Evolutionary conservation across 2,888 invertebrate genomes (phyloP), one percentile per base, ranked within the genome.

Genomic region (Drosophila subquinaria): DNA sequence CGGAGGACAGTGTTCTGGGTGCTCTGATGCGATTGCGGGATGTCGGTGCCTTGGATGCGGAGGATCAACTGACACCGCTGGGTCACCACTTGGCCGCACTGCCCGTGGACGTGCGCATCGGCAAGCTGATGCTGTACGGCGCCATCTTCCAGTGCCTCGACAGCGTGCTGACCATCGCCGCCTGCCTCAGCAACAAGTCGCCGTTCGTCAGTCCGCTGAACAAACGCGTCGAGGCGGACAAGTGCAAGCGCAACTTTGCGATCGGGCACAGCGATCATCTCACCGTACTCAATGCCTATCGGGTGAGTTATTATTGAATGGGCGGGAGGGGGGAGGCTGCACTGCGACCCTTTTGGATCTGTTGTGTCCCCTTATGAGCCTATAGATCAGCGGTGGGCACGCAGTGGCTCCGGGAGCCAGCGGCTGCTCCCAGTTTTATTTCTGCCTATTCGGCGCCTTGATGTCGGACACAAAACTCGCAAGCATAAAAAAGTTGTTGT

Each of bases 81-180:
- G 98, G 98, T 0, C 95, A 96, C 76, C 97, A 98, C 92, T 93
- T 98, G 57, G 96, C 98, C 0, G 96, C 97, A 0, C 92, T 99
- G 64, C 98, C 98, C 0, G 96, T 99, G 0, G 98, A 98, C 90
- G 97, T 97, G 3, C 94, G 97, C 80, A 96, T 98, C 81, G 98
- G 98, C n/a, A 98, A 98, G 90, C 94, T 98, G 76, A 96, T 99
- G 94, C 92, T 99, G 8, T 97, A 97, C 86, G 97, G 98, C 0
- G 96, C 98, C 11, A 97, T 98, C 71, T 97, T 99, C 91, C 93
- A 93, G 96, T 98, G 98, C 91, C 94, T 98, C 36, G 97, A 98
- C 93, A 97, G 98, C 0, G 96, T 98, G 0, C 93, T 98, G 2
- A 98, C 98, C 3, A 97, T 99, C 91, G 98, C 97, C 0, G 97